Evolutionary conservation across 2,888 invertebrate genomes (phyloP).

Genomic region (Cloeon dipterum): DNA sequence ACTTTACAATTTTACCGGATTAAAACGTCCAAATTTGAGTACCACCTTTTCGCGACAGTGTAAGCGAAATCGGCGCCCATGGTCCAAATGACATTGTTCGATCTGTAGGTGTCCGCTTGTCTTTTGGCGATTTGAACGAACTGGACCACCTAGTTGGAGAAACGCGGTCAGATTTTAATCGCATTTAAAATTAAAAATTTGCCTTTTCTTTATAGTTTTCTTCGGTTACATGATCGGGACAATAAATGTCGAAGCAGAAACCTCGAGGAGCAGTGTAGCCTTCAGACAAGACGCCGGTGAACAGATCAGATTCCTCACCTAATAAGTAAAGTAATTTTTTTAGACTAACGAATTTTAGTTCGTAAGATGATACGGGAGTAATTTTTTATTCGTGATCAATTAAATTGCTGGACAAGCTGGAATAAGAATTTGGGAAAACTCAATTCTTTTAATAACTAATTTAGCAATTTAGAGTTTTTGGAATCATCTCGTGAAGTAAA

Average conservation of each 20-base stretch:
- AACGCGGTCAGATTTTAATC: not conserved
- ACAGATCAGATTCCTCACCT: slow-evolving; percentile 20
- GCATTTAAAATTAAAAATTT: not conserved
- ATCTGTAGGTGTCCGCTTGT: slow-evolving; percentile 33
- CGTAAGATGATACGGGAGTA: no score
- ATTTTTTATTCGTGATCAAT: no score
- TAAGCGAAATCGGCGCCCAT: slow-evolving; percentile 89
- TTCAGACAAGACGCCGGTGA: slow-evolving; percentile 26
- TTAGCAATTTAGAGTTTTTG: no score
- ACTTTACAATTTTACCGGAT: slow-evolving; percentile 30
- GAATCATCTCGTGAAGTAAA: no score
- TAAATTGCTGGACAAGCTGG: no score
- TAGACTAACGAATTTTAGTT: no score
- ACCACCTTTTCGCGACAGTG: slow-evolving; percentile 58
- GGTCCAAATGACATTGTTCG: slow-evolving; percentile 55
- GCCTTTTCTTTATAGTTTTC: slow-evolving; percentile 58
- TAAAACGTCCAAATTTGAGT: slow-evolving; percentile 61
- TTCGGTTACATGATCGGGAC: slow-evolving; percentile 26
- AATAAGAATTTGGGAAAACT: no score
- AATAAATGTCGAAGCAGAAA: slow-evolving; percentile 30
- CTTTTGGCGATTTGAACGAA: slow-evolving; percentile 6
- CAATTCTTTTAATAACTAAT: no score
- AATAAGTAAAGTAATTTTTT: no score
- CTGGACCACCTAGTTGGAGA: slow-evolving; percentile 5
- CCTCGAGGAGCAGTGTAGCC: slow-evolving; percentile 25